phyloP scores from a whole-genome alignment of 2,888 invertebrate species.

The Synanthedon tipuliformis region DNA sequence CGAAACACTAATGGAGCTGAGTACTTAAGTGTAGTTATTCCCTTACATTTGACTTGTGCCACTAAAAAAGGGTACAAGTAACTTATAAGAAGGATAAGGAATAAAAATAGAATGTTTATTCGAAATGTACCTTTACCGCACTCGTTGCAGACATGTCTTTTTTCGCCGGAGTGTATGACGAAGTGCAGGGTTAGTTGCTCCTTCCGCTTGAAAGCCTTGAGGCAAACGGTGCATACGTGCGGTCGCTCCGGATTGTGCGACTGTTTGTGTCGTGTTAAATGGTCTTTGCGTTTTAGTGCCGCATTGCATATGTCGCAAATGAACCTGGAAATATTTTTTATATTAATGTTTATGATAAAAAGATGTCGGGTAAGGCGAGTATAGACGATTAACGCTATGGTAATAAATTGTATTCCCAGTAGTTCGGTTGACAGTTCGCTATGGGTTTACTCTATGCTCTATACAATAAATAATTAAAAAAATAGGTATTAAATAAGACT shows the following conservation, averaged over 20 bases:
- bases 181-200: constrained; percentile 90
- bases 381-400: too few species aligned
- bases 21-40: too few species aligned
- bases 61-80: constrained; percentile 1
- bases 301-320: constrained; percentile 92
- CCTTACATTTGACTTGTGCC: background rate
- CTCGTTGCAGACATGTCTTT: constrained; percentile 86
- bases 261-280: constrained; percentile 86
- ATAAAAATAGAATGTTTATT: too few species aligned
- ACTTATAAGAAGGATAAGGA: too few species aligned
- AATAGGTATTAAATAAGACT: too few species aligned
- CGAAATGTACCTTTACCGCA: constrained; percentile 79
- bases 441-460: too few species aligned
- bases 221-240: constrained; percentile 87
- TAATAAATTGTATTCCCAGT: too few species aligned
- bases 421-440: too few species aligned
- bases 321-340: constrained; percentile 56
- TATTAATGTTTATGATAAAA: too few species aligned
- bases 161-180: constrained; percentile 91
- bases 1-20: too few species aligned
- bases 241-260: constrained; percentile 91
- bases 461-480: too few species aligned
- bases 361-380: too few species aligned
- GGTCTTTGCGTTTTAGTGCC: constrained; percentile 87
- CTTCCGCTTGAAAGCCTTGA: constrained; percentile 90